Base-by-base conservation (phyloP, 2,888 invertebrate species). In the Nipponacmea schrenckii region DNA sequence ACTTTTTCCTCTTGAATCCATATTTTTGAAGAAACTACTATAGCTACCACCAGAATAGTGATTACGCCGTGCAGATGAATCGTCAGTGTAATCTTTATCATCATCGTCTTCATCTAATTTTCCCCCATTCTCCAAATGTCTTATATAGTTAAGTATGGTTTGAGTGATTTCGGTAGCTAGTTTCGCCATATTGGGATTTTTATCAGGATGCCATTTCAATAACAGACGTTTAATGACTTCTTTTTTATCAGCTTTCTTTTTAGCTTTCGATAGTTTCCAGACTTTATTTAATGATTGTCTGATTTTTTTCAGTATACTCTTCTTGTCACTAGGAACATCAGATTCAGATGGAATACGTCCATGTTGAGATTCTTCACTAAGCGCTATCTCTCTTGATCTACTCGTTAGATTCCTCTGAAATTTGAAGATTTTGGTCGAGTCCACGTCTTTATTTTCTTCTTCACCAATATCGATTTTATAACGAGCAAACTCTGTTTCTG, bases 401-500 rank as follows among this genome's bases (percentile, higher is more conserved):
- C n/a, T n/a, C n/a, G n/a, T n/a, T n/a, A n/a, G n/a, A n/a, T n/a
- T n/a, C n/a, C n/a, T n/a, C n/a, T n/a, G n/a, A n/a, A n/a, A n/a
- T n/a, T n/a, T n/a, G n/a, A n/a, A n/a, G n/a, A n/a, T n/a, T n/a
- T n/a, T n/a, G n/a, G n/a, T 4, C 12, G 46, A 39, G 63, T 63
- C 8, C n/a, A 68, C 68, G 62, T 68, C 68, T 68, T 68, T 68
- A 7, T 14, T 2, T 2, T 68, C 24, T 12, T 44, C 69, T 20
- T n/a, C n/a, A n/a, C n/a, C n/a, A n/a, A n/a, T n/a, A n/a, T n/a
- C n/a, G n/a, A n/a, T n/a, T n/a, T n/a, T n/a, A 15, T 69, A 69
- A 0, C 64, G n/a, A n/a, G n/a, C n/a, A n/a, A n/a, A n/a, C n/a
- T n/a, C n/a, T n/a, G n/a, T n/a, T n/a, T n/a, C n/a, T n/a, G n/a